A percentile compares a stretch with the other conserved stretches of the same genome.
phyloP scores from a whole-genome alignment of 2,888 invertebrate species.

The Tenodera sinensis region DNA sequence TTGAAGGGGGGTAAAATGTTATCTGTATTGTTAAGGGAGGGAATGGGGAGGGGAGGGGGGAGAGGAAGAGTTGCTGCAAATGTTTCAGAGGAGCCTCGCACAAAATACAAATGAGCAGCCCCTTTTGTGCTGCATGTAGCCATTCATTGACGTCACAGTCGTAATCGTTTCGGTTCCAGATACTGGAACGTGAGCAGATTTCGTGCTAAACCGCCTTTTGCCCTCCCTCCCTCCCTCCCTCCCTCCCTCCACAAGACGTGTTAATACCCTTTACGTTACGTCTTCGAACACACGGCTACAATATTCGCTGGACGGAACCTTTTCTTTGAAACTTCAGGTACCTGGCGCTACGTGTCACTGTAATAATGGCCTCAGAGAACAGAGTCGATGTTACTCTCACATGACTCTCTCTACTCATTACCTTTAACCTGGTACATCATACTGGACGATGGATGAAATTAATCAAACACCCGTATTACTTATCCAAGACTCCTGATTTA shows the following conservation, averaged over 20 bases:
- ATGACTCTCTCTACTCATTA: no score
- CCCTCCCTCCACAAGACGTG: neutral
- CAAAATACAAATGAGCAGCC: neutral
- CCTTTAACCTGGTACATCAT: no score
- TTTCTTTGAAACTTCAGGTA: no score
- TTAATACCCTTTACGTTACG: neutral
- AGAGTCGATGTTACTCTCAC: no score
- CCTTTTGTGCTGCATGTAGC: neutral
- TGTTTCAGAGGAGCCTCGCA: neutral
- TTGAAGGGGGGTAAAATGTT: neutral
- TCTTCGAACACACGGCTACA: neutral
- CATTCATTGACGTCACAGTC: neutral
- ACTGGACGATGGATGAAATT: no score
- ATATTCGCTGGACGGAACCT: no score
- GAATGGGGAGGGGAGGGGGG: neutral
- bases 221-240: no score
- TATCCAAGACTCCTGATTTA: no score
- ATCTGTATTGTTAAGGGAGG: neutral
- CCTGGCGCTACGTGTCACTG: no score
- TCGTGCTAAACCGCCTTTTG: neutral
- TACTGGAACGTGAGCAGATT: neutral
- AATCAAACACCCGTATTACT: no score
- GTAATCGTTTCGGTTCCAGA: neutral
- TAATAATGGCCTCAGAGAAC: no score
- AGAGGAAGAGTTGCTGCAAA: neutral